A percentile compares a stretch with the other conserved stretches of the same genome.
Evolutionary conservation across 1,140 invertebrate genomes (phyloP).

Genomic region (Caenorhabditis elegans): WBcel235 BX284605.5:8078001-8078500

Average conservation of each 20-base stretch:
- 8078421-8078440: constrained; percentile 51
- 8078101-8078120: constrained; percentile 64
- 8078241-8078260: constrained; percentile 52
- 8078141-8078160: constrained; percentile 34
- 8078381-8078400: constrained; percentile 42
- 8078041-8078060: constrained; percentile 47
- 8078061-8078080: constrained; percentile 38
- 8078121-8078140: constrained; percentile 61
- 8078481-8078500: constrained; percentile 55
- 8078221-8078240: constrained; percentile 62
- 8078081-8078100: constrained; percentile 56
- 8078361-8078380: constrained; percentile 55
- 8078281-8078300: constrained; percentile 45
- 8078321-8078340: constrained; percentile 57
- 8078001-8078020: constrained; percentile 50
- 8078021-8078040: constrained; percentile 55
- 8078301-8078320: constrained; percentile 53
- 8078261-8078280: constrained; percentile 46
- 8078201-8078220: constrained; percentile 55
- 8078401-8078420: constrained; percentile 54
- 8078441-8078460: constrained; percentile 53
- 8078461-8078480: constrained; percentile 59
- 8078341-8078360: constrained; percentile 61
- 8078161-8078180: constrained; percentile 15
- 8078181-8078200: constrained; percentile 32